Base-by-base conservation (phyloP, 2,888 invertebrate genomes). In the Leptinotarsa juncta region DNA sequence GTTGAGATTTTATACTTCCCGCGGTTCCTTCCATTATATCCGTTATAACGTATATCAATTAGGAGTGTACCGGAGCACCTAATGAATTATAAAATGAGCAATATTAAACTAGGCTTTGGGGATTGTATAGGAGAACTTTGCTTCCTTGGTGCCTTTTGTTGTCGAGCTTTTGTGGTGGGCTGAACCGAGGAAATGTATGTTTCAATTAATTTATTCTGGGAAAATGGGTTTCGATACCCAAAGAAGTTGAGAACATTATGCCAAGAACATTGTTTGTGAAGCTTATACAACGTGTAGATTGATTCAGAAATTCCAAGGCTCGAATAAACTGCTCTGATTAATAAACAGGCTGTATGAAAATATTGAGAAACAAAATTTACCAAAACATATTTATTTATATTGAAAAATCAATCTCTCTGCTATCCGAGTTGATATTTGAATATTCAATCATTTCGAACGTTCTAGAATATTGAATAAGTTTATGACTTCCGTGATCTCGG, bases 1-100 rank as follows among this genome's bases (percentile, higher is more conserved):
- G 55, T 55, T 68, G 68, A 68, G 68, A 68, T 68, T 68, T 68
- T 55, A 53, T 55, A 68, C 68, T 68, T 68, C 18, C 68, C 26
- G 26, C 32, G 50, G 68, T 53, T 26, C 10, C 55, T 42, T 62
- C 42, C 32, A 62, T 62, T 62, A 42, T 62, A 62, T 62, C 26
- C 62, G 42, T 42, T 62, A 62, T 62, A 62, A 32, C 62, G 62
- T 62, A 62, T 62, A 62, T 62, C 62, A 62, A 62, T 62, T 62
- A 62, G 62, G 32, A n/a, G 10, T 57, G n/a, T 26, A 42, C 32
- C 62, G 42, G 42, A 42, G 32, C 26, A 32, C 32, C 62, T 62
- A 62, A 62, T 62, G 62, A 62, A 62, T 62, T 62, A 62, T 62
- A 42, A 62, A 62, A 62, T 42, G 62, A 62, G 62, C 62, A 62